A percentile compares a stretch with the other conserved stretches of the same genome.
phyloP scores from a whole-genome alignment of 2,888 invertebrate species.

The Colletes collaris region DNA sequence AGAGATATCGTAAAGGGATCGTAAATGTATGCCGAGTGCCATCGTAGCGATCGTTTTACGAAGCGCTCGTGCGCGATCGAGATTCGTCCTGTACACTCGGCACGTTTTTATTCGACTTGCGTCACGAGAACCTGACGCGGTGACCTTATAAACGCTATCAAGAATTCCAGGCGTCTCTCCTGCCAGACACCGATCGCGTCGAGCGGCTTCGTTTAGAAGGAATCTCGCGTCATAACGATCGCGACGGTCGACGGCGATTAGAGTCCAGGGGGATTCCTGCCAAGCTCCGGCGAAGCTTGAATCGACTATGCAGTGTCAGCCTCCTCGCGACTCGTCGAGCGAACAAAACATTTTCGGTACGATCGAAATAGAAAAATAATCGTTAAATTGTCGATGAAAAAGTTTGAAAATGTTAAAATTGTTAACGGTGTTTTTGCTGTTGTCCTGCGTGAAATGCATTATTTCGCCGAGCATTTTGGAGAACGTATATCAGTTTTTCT shows the following conservation, averaged over 20 bases:
- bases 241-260: neutral
- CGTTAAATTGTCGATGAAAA: neutral
- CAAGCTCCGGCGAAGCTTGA: no score
- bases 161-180: conserved; percentile 22
- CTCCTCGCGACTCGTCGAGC: no score
- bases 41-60: neutral
- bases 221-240: neutral
- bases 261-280: neutral
- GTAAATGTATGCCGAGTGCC: no score
- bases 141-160: conserved; percentile 25
- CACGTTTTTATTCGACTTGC: conserved; percentile 17
- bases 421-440: neutral
- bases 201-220: no score
- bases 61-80: conserved; percentile 13
- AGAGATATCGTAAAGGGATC: neutral
- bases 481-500: conserved; percentile 63
- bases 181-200: neutral
- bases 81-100: conserved; percentile 23
- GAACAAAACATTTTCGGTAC: no score
- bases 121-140: conserved; percentile 21
- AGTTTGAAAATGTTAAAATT: conserved; percentile 28
- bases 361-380: no score
- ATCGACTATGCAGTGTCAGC: no score
- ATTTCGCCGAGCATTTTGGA: conserved; percentile 59
- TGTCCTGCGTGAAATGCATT: conserved; percentile 29